Evolutionary conservation across 2,888 invertebrate species (phyloP).

Genomic region (Timema podura): DNA sequence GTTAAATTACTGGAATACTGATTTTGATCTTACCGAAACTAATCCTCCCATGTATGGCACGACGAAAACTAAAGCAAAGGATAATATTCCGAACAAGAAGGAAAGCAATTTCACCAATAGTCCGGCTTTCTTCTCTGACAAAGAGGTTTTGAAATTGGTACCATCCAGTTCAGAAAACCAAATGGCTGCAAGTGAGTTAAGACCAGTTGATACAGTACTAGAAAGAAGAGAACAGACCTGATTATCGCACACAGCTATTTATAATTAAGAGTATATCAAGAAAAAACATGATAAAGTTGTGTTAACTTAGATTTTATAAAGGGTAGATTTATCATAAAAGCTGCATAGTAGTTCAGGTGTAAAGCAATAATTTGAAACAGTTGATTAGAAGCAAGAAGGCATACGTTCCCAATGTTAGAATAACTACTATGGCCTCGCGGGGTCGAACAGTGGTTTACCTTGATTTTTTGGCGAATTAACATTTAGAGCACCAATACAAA

Average conservation of each 20-base stretch:
- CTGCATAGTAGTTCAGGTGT: background rate
- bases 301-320: constrained; percentile 11
- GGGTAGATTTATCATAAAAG: background rate
- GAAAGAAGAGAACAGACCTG: constrained; percentile 25
- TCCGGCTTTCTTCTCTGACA: constrained; percentile 39
- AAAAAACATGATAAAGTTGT: background rate
- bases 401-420: too few relatives aligned
- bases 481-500: too few relatives aligned
- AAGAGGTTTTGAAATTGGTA: constrained; percentile 33
- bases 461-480: too few relatives aligned
- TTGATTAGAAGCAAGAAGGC: too few relatives aligned
- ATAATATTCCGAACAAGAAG: constrained; percentile 45
- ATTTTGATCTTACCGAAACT: constrained; percentile 41
- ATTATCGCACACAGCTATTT: background rate
- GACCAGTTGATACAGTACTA: constrained; percentile 54
- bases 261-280: background rate
- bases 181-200: constrained; percentile 53
- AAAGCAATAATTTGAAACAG: too few relatives aligned
- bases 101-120: constrained; percentile 47
- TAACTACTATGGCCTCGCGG: too few relatives aligned
- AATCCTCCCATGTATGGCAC: constrained; percentile 50
- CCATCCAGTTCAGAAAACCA: constrained; percentile 47
- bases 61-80: constrained; percentile 48
- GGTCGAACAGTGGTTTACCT: too few relatives aligned
- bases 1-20: background rate